Conservation (phyloP, 2,888 invertebrate genomes). For the Acronicta alni region DNA sequence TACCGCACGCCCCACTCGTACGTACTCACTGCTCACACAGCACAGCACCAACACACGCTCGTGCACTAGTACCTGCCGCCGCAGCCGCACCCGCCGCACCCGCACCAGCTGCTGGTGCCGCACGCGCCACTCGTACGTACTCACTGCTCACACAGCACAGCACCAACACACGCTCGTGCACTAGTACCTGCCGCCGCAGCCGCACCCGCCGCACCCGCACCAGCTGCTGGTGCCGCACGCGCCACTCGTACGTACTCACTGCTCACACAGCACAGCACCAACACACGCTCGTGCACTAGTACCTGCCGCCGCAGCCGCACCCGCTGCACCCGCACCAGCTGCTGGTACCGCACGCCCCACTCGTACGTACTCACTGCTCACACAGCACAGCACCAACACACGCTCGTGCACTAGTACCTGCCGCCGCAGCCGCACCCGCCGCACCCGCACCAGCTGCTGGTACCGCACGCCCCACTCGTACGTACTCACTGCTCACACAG, state of each 20-base stretch:
- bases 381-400: too few relatives aligned
- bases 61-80: conserved; percentile 89
- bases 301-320: conserved; percentile 64
- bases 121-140: conserved; percentile 66
- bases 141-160: too few relatives aligned
- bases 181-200: conserved; percentile 90
- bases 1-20: conserved; percentile 90
- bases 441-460: too few relatives aligned
- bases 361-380: too few relatives aligned
- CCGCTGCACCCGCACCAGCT: not conserved
- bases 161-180: conserved; percentile 60
- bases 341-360: too few relatives aligned
- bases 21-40: conserved; percentile 51
- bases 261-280: conserved; percentile 48
- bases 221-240: conserved; percentile 56
- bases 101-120: conserved; percentile 52
- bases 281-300: not conserved
- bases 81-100: conserved; percentile 83
- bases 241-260: conserved; percentile 86
- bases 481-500: too few relatives aligned
- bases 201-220: conserved; percentile 4
- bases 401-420: too few relatives aligned
- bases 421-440: too few relatives aligned
- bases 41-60: conserved; percentile 67
- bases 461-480: too few relatives aligned